These are phyloP conservation scores for Habroteleia sp. DNA, from an alignment of 2,888 invertebrate species.

Conservation along the genomic window DNA sequence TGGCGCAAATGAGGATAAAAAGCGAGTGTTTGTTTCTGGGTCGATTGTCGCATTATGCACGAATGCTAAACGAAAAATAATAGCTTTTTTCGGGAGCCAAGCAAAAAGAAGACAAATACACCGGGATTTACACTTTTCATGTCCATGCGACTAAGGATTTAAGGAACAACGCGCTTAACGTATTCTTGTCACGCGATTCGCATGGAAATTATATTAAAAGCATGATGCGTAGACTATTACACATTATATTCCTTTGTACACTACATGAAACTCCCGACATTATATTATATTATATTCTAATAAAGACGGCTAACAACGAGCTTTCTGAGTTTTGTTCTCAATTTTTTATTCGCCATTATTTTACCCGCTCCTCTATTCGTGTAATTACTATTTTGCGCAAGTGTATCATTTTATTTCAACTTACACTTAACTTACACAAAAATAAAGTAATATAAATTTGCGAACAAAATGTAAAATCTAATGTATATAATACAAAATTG, in stretches of 20 bases:
- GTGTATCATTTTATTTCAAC: too few species aligned
- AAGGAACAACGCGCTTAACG: conserved; percentile 54
- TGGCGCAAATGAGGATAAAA: conserved; percentile 45
- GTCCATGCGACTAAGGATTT: conserved; percentile 51
- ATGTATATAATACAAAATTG: too few species aligned
- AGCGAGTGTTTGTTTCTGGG: conserved; percentile 51
- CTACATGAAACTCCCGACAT: conserved; percentile 46
- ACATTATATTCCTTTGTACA: conserved; percentile 42
- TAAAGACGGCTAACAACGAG: conserved; percentile 25
- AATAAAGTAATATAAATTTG: too few species aligned
- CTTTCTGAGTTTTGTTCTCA: conserved; percentile 6
- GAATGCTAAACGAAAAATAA: conserved; percentile 60
- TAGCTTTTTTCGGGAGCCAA: conserved; percentile 29
- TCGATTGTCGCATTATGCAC: conserved; percentile 61
- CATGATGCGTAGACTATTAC: conserved; percentile 60
- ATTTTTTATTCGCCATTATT: conserved; percentile 4
- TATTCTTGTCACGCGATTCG: conserved; percentile 57
- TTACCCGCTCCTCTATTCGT: too few species aligned
- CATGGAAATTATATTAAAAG: conserved; percentile 62
- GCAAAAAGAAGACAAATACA: conserved; percentile 43
- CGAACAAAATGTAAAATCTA: too few species aligned
- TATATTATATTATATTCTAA: conserved; percentile 49
- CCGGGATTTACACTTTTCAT: conserved; percentile 59
- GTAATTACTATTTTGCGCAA: too few species aligned
- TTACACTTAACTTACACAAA: too few species aligned